Evolutionary conservation across 1,140 invertebrate genomes (phyloP), one percentile per base, ranked within the genome.

Genomic region (Macrocentrus cingulum): DNA sequence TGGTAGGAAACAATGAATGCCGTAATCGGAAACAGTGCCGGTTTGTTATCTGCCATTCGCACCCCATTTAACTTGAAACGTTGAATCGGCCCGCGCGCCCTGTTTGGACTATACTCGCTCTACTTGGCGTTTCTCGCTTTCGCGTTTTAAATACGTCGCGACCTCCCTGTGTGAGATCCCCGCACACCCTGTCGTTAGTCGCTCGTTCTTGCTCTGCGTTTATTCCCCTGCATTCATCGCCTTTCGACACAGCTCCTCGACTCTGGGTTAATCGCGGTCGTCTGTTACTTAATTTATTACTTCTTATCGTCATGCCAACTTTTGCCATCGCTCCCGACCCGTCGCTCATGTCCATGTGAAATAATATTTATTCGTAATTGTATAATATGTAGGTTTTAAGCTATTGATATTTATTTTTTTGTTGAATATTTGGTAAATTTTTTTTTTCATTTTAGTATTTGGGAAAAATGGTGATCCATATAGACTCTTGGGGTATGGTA

Each of bases 41-140:
- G 75, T 79, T 80, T 76, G 79, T 80, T 80, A 80, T 80, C 79
- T 80, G 77, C 72, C 76, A 78, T 79, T 80, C 72, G 76, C 77
- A 80, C 76, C 74, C 78, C 78, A 80, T 80, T 80, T 78, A 80
- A 80, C 76, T 80, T 77, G 69, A 79, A 78, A 79, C 74, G 67
- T 69, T 70, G 72, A 79, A 80, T 78, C 77, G 66, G 70, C 68
- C 74, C 67, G 66, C 67, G 68, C 68, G 50, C 41, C 53, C 22
- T 39, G 36, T 52, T 39, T 39, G 20, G 34, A 37, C 50, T 37
- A 51, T 44, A 34, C 50, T 52, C 32, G 32, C 20, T 52, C 34
- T 41, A 41, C n/a, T n/a, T n/a, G n/a, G n/a, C 49, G 25, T 51
- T 51, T 23, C 49, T 57, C 48, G 69, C 68, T 74, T 66, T 70